Conservation (phyloP, 2,888 invertebrate species). For the Disparrhopalites patrizii region DNA sequence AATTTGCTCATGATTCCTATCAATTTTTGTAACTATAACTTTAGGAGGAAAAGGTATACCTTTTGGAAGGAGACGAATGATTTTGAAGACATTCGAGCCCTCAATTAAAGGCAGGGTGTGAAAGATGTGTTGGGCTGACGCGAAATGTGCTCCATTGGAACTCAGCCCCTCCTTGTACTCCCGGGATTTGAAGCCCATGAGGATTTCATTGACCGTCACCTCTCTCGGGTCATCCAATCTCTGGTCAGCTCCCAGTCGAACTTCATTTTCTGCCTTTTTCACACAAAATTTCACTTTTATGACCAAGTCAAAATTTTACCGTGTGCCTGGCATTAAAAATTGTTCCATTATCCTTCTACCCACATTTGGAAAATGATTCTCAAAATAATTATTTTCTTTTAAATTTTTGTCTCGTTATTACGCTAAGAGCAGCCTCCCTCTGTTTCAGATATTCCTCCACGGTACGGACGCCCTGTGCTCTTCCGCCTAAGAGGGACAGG, state of each 20-base stretch:
- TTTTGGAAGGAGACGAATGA: slow-evolving; percentile 69
- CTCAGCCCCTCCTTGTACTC: slow-evolving; percentile 46
- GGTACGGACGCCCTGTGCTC: no score
- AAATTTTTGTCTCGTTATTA: no score
- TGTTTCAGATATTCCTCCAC: no score
- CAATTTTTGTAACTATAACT: neutral
- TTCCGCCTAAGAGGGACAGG: no score
- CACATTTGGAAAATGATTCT: no score
- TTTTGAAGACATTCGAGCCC: slow-evolving; percentile 62
- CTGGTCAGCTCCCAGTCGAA: slow-evolving; percentile 36
- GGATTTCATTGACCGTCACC: slow-evolving; percentile 41
- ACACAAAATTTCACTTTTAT: neutral
- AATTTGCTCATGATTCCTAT: neutral
- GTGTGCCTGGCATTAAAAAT: no score
- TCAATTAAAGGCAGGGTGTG: slow-evolving; percentile 59
- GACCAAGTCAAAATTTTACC: no score
- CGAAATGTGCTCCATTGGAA: slow-evolving; percentile 53
- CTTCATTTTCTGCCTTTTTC: slow-evolving; percentile 24
- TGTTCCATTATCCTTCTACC: no score
- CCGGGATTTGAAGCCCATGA: slow-evolving; percentile 44
- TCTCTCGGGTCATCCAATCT: slow-evolving; percentile 33
- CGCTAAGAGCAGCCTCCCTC: no score
- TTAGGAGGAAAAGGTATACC: slow-evolving; percentile 50
- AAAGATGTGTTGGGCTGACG: slow-evolving; percentile 66
- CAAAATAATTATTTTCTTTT: no score